Conservation (phyloP, 2,888 invertebrate genomes). For the Drosophila mayaguana region DNA sequence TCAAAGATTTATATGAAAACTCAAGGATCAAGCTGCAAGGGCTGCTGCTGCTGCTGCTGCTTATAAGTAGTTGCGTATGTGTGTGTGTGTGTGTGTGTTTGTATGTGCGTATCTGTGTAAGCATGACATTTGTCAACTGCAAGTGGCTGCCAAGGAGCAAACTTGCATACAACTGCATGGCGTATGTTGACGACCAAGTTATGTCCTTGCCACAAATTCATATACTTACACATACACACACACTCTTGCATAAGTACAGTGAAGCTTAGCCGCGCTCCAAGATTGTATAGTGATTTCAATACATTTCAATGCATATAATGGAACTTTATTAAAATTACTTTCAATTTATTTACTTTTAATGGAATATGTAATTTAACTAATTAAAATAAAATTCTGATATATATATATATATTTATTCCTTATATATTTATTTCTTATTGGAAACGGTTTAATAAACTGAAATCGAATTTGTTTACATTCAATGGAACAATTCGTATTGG, state of each 20-base stretch:
- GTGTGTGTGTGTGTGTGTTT: slow-evolving; percentile 15
- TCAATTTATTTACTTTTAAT: too few relatives aligned
- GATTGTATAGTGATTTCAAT: background rate
- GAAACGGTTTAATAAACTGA: too few relatives aligned
- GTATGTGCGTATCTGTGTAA: slow-evolving; percentile 46
- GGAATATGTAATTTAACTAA: too few relatives aligned
- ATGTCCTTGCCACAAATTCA: slow-evolving; percentile 69
- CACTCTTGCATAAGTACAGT: slow-evolving; percentile 38
- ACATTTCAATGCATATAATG: too few relatives aligned
- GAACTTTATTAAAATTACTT: too few relatives aligned
- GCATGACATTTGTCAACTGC: slow-evolving; percentile 75
- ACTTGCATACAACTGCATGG: slow-evolving; percentile 48
- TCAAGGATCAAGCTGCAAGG: slow-evolving; percentile 69
- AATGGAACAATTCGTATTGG: too few relatives aligned
- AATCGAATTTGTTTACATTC: too few relatives aligned
- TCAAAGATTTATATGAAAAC: slow-evolving; percentile 73
- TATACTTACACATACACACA: slow-evolving; percentile 31
- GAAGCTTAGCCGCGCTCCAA: background rate
- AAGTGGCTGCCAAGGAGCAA: slow-evolving; percentile 68
- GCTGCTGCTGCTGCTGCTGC: slow-evolving; percentile 38
- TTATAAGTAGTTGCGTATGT: slow-evolving; percentile 41
- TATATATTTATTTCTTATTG: too few relatives aligned
- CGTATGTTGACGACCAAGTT: slow-evolving; percentile 72
- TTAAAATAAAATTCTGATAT: too few relatives aligned
- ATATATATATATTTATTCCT: too few relatives aligned